Evolutionary conservation across 1,140 invertebrate genomes (phyloP), one percentile per base, ranked within the genome.

Genomic region (Calycopis cecrops): DNA sequence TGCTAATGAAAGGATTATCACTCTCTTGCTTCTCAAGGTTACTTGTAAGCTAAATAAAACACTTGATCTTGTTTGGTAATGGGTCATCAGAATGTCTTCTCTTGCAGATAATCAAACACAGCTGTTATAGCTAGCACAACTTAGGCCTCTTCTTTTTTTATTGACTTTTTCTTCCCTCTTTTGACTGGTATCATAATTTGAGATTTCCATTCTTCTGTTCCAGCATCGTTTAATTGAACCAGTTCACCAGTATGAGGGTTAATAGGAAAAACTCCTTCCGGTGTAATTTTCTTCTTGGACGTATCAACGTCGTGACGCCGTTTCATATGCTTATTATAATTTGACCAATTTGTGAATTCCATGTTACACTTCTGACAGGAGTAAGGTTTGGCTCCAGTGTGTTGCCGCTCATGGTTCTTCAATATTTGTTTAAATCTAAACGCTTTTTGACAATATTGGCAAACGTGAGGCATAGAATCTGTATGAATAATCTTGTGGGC

Each of bases 381-480:
- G 67, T 91, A 92, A 0, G 91, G 91, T 42, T 90, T 84, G 17
- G 89, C 88, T 4, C 91, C 91, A 0, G 91, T 92, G 62, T 92
- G 91, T 52, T 92, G 91, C 28, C 92, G 76, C 44, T 91, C 74
- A 75, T 94, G 93, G 14, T 90, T 89, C 54, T 91, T 92, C 48
- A 93, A 73, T 52, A 92, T 91, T 11, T 91, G 91, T 71, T 92
- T 93, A 62, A 94, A 93, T 34, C 92, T 81, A 62, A 94, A 94
- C 52, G 88, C 84, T 76, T 94, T 93, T 16, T 90, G 91, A 67
- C 93, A 94, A 71, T 91, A 93, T 70, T 92, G 90, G 63, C 93
- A 94, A 12, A 90, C 90, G 62, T 92, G 92, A 0, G 96, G 96
- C 90, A 96, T 94, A 38, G 94, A 94, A 11, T 95, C 95, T 1